Evolutionary conservation across 2,113 vertebrate species (phyloP), one percentile per base, ranked within the genome.

Genomic region (Pycnonotus jocosus): DNA sequence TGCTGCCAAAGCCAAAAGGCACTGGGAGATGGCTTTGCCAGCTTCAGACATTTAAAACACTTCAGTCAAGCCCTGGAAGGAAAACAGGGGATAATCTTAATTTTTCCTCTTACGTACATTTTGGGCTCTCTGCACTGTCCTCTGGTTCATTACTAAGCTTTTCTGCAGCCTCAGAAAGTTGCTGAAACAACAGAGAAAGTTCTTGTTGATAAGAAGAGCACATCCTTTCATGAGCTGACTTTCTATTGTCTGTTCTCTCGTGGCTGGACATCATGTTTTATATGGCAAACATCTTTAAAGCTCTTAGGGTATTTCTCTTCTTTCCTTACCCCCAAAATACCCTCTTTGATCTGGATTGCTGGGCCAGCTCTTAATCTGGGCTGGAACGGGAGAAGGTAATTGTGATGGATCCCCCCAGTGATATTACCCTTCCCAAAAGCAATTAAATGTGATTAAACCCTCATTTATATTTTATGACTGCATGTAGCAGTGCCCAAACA

Each of bases 381-480:
- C 47, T 91, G 66, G 57, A 71, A 40, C 33, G 14, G 61, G 57
- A 25, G 7, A 51, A 69, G 44, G 76, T 77, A 77, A 71, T 72
- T 94, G 61, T 81, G 74, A 50, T 78, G 45, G 50, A 35, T 69
- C 35, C 74, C 74, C 40, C 53, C 15, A 8, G 44, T 64, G 74
- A 68, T 66, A 21, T 54, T 86, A 80, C 68, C 88, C 45, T 90
- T 90, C 87, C 85, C 85, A 72, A 70, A 93, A 91, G 70, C 84
- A 92, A 51, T 94, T 95, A 93, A 81, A 81, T 19, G 64, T n/a
- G 28, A 40, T 96, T 74, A 58, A 85, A 47, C 88, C 60, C 45
- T 93, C 61, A 27, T 93, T 91, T 81, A 58, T 74, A 44, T 71
- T 96, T 93, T 88, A 81, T 62, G 61, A 90, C 80, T 91, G 27